These are phyloP conservation scores for Coccyzus lansbergi DNA, from an alignment of 2,797 vertebrate genomes.

Conservation along the genomic window DNA sequence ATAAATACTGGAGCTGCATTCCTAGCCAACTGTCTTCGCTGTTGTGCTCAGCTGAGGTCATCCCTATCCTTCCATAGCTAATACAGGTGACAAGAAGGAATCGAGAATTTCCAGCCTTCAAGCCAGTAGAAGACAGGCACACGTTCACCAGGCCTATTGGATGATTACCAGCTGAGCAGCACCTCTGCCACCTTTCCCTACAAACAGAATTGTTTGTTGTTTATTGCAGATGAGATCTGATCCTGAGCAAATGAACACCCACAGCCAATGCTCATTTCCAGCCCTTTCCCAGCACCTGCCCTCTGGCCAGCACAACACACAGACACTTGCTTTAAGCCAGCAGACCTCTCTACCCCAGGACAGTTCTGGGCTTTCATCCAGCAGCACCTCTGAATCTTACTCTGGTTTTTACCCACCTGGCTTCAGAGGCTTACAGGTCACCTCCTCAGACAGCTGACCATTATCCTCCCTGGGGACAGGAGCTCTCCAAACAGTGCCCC, in stretches of 20 bases:
- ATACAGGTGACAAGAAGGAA: fast-evolving
- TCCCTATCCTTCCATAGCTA: background rate
- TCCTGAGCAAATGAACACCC: background rate
- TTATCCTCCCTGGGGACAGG: fast-evolving
- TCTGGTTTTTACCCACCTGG: background rate
- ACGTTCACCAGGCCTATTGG: fast-evolving
- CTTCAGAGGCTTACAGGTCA: background rate
- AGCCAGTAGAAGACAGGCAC: background rate
- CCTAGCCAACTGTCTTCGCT: background rate
- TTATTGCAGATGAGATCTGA: background rate
- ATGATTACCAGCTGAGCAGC: background rate
- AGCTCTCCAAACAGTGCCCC: background rate
- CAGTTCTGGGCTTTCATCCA: background rate
- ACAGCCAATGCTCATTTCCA: background rate
- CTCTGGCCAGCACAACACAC: fast-evolving
- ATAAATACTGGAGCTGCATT: fast-evolving
- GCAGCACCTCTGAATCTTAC: background rate
- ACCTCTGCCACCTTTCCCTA: background rate
- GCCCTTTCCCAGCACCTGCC: background rate
- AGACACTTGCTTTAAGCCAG: background rate
- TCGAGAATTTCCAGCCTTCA: background rate
- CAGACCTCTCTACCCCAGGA: background rate
- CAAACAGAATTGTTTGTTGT: background rate
- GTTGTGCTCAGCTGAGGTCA: background rate
- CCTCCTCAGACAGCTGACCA: background rate